phyloP scores from a whole-genome alignment of 2,888 invertebrate genomes.

The Dynastes grantii region DNA sequence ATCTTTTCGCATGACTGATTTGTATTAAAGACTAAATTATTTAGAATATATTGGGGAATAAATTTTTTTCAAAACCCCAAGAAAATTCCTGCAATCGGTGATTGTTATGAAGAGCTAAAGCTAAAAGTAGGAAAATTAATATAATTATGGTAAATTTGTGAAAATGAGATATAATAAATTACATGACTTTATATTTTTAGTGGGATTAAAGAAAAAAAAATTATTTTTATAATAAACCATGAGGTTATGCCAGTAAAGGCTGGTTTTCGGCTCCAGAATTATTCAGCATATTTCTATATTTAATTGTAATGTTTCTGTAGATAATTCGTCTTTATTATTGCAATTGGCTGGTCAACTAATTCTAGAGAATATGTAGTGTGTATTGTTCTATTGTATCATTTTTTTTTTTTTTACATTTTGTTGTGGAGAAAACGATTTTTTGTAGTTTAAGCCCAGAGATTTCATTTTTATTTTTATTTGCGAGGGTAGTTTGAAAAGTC shows the following conservation, averaged over 20 bases:
- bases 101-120: neutral
- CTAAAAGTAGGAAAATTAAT: neutral
- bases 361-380: constrained; percentile 3
- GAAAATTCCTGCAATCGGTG: constrained; percentile 15
- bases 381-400: neutral
- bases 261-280: constrained; percentile 64
- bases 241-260: constrained; percentile 61
- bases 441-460: constrained; percentile 7
- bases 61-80: neutral
- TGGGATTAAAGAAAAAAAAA: constrained; percentile 51
- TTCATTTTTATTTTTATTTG: neutral
- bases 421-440: neutral
- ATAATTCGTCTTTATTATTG: constrained; percentile 7
- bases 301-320: constrained; percentile 36
- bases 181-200: constrained; percentile 41
- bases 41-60: neutral
- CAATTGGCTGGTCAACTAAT: constrained; percentile 10
- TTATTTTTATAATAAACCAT: constrained; percentile 61
- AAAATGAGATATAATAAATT: constrained; percentile 42
- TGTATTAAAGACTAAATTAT: constrained; percentile 6
- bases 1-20: constrained; percentile 11
- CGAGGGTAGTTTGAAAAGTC: too few relatives aligned
- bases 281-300: constrained; percentile 60
- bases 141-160: constrained; percentile 31
- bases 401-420: neutral